Conservation (phyloP, 2,888 invertebrate genomes). For the Netelia fuscicornis region DNA sequence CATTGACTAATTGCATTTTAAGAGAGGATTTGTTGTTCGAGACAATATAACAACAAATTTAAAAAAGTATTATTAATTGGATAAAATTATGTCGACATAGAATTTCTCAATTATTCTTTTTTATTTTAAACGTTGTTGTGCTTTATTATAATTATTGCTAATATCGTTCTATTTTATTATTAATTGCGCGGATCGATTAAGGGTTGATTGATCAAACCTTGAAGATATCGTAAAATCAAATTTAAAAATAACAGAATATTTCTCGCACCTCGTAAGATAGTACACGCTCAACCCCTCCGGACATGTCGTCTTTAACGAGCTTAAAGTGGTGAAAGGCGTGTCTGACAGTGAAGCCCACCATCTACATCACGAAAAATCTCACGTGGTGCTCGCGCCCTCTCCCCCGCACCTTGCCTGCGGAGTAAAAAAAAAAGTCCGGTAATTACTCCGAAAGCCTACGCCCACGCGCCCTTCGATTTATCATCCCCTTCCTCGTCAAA, state of each 20-base stretch:
- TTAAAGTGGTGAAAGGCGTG: constrained; percentile 72
- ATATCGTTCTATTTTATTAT: too few relatives aligned
- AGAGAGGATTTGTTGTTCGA: too few relatives aligned
- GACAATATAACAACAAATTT: too few relatives aligned
- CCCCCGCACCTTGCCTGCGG: not conserved
- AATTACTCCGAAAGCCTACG: constrained; percentile 33
- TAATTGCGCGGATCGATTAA: too few relatives aligned
- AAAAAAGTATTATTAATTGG: too few relatives aligned
- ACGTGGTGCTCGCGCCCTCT: constrained; percentile 68
- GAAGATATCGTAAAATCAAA: too few relatives aligned
- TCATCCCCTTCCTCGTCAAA: not conserved
- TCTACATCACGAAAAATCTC: constrained; percentile 60
- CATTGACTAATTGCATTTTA: constrained; percentile 29
- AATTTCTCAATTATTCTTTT: too few relatives aligned
- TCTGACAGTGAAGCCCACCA: constrained; percentile 75
- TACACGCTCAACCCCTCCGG: constrained; percentile 31
- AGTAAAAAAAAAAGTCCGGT: constrained; percentile 21
- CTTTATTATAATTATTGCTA: too few relatives aligned
- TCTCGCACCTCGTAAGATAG: not conserved
- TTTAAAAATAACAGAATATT: too few relatives aligned
- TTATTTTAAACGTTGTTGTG: too few relatives aligned
- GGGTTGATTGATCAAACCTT: too few relatives aligned
- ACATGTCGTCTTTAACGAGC: constrained; percentile 54
- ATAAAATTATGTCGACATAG: too few relatives aligned
- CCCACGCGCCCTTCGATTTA: constrained; percentile 54